A percentile compares a stretch with the other conserved stretches of the same genome.
phyloP scores from a whole-genome alignment of 64 coral and sea anemone species.

The Catalaphyllia jardinei region DNA sequence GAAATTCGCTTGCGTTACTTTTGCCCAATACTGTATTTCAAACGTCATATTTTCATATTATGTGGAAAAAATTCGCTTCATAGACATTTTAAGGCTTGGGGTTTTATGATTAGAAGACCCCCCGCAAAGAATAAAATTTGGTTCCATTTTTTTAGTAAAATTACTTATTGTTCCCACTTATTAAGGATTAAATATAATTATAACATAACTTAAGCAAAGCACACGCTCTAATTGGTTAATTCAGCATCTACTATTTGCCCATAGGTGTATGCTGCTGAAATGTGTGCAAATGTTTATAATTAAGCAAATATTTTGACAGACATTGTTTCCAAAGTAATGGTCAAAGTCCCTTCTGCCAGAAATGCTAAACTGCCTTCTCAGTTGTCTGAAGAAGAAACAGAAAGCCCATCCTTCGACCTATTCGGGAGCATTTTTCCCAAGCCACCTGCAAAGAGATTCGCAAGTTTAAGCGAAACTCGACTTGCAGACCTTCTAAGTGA shows the following conservation, averaged over 20 bases:
- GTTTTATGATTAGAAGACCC: too few species aligned
- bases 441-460: neutral
- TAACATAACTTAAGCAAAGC: neutral
- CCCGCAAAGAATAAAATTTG: too few species aligned
- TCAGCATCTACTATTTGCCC: neutral
- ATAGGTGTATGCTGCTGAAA: neutral
- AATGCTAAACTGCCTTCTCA: neutral
- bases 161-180: too few species aligned
- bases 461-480: neutral
- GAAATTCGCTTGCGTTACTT: too few species aligned
- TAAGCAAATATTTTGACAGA: conserved; percentile 2
- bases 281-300: neutral
- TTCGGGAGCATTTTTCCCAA: neutral
- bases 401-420: too few species aligned
- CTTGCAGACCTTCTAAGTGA: neutral
- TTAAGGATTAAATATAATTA: too few species aligned
- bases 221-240: neutral
- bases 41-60: too few species aligned
- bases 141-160: too few species aligned
- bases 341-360: neutral
- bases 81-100: too few species aligned
- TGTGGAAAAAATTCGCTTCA: too few species aligned
- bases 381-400: neutral
- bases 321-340: neutral
- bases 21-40: too few species aligned